Evolutionary conservation across 2,888 invertebrate genomes (phyloP).

Genomic region (Nemotelus pantherinus): DNA sequence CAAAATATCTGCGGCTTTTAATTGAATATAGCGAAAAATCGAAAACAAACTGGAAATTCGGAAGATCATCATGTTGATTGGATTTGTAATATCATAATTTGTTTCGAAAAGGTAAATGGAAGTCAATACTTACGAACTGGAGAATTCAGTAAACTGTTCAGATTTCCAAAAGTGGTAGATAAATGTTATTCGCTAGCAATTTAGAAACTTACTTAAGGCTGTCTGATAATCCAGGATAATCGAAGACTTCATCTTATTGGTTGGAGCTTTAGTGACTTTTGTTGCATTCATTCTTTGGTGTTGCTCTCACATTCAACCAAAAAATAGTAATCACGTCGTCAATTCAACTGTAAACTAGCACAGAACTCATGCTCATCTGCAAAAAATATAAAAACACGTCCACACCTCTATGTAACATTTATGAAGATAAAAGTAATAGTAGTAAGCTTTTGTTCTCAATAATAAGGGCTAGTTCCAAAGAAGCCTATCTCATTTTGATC

Average conservation of each 20-base stretch:
- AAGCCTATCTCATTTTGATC: too few relatives aligned
- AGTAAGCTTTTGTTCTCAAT: too few relatives aligned
- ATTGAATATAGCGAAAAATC: neutral
- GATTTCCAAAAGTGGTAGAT: slow-evolving; percentile 17
- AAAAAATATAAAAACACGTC: too few relatives aligned
- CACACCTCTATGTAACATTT: too few relatives aligned
- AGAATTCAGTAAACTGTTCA: slow-evolving; percentile 22
- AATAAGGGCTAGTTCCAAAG: too few relatives aligned
- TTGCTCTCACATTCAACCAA: slow-evolving; percentile 70
- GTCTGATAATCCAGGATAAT: slow-evolving; percentile 62
- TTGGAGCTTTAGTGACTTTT: slow-evolving; percentile 72
- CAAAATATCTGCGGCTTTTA: neutral
- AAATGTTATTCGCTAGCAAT: slow-evolving; percentile 23
- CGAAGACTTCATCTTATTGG: slow-evolving; percentile 71
- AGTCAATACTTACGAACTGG: slow-evolving; percentile 37
- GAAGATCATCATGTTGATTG: slow-evolving; percentile 3
- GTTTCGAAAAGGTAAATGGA: slow-evolving; percentile 21
- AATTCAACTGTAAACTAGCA: too few relatives aligned
- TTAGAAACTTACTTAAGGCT: neutral
- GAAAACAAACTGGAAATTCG: neutral
- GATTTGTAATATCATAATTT: neutral
- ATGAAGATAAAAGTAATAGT: too few relatives aligned
- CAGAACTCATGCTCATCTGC: too few relatives aligned
- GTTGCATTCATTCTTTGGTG: slow-evolving; percentile 73
- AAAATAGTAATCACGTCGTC: slow-evolving; percentile 56